Conservation (phyloP, 2,888 invertebrate genomes). For the Drosophila tanythrix region DNA sequence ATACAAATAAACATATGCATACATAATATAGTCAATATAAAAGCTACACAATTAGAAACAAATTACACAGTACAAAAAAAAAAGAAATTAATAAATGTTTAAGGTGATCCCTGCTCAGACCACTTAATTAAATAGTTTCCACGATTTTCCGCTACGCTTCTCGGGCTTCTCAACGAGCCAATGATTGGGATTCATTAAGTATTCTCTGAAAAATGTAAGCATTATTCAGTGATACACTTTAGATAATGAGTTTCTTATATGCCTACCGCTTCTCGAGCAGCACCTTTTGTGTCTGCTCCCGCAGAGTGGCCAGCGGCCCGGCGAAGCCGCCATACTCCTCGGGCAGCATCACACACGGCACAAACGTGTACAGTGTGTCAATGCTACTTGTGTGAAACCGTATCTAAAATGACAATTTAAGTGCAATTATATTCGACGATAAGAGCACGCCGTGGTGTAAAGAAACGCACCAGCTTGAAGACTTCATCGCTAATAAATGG, state of each 20-base stretch:
- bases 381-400: constrained; percentile 89
- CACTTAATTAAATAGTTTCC: constrained; percentile 59
- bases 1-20: constrained; percentile 17
- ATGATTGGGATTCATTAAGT: constrained; percentile 86
- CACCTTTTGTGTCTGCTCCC: constrained; percentile 87
- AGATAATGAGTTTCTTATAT: not conserved
- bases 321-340: constrained; percentile 80
- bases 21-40: constrained; percentile 10
- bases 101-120: not conserved
- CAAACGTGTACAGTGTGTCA: constrained; percentile 87
- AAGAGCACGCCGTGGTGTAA: not conserved
- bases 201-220: constrained; percentile 85
- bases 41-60: constrained; percentile 27
- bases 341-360: constrained; percentile 85
- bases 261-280: constrained; percentile 87
- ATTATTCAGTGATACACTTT: not conserved
- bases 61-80: constrained; percentile 13
- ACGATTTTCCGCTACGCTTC: constrained; percentile 59
- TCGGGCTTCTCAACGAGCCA: constrained; percentile 86
- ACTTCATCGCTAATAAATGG: constrained; percentile 89
- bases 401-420: constrained; percentile 85
- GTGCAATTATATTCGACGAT: not conserved
- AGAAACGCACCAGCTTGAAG: constrained; percentile 86
- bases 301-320: constrained; percentile 85
- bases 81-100: not conserved